Base-by-base conservation (phyloP, 2,797 vertebrate genomes). In the Lates japonicus region DNA sequence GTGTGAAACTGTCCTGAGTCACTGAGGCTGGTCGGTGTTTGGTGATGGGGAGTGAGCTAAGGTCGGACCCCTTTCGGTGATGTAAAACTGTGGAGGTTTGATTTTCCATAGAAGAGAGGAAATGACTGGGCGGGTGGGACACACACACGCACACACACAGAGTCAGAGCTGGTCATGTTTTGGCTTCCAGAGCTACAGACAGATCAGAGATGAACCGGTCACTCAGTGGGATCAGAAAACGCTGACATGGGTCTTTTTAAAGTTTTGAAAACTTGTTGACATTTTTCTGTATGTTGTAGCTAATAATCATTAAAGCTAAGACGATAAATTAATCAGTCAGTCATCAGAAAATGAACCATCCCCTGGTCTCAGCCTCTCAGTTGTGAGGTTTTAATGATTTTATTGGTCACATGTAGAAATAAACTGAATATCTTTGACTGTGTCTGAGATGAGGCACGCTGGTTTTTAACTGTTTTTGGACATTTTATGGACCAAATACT, bases 61-160 rank as follows among this genome's bases (percentile, higher is more conserved):
- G 70, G 70, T 78, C 55, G 0, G 54, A 29, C 52, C 12, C 31
- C 39, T 8, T 57, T 66, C 46, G 48, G 74, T 60, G 62, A 78
- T 67, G 59, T 67, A 25, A 70, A 74, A 29, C 57, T 61, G 66
- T 19, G 81, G 65, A 69, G 60, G 48, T 70, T 70, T 65, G 35
- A 67, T 82, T 87, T 83, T 86, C 74, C 86, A 90, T 76, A 58
- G 57, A 52, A 60, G 68, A 83, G 52, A 86, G 89, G 89, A 89
- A 90, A 80, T 77, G 81, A 75, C 85, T 81, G 80, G 48, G 22
- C 59, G 87, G 82, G 79, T 79, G 77, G 63, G 72, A 81, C 66
- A 13, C 29, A 37, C 83, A 71, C 42, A 20, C 54, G 54, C 62
- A 62, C 41, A 16, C 42, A 44, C 14, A 17, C 4, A 7, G 46